Conservation (phyloP, 2,888 invertebrate species). For the Physocephala rufipes region DNA sequence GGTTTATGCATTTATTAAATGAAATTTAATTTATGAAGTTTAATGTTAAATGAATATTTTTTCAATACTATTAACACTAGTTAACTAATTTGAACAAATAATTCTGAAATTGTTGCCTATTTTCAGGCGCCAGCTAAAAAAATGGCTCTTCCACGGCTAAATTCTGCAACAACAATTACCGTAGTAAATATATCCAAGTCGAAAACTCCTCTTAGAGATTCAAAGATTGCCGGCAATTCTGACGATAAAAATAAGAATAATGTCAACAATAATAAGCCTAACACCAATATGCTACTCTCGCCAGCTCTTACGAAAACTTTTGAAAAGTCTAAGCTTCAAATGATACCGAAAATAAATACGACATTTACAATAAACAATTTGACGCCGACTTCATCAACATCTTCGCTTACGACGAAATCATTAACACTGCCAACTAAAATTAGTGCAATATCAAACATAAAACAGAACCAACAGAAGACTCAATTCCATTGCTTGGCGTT, state of each 20-base stretch:
- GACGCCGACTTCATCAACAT: constrained; percentile 30
- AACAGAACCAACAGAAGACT: not conserved
- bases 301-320: constrained; percentile 2
- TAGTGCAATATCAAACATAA: not conserved
- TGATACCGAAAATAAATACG: constrained; percentile 40
- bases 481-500: not conserved
- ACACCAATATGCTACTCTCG: constrained; percentile 32
- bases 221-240: constrained; percentile 22
- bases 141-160: constrained; percentile 28
- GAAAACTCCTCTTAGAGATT: constrained; percentile 20
- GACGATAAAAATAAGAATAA: constrained; percentile 39
- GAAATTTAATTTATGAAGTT: too few relatives aligned
- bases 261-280: constrained; percentile 32
- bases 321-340: constrained; percentile 25
- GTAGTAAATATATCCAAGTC: constrained; percentile 15
- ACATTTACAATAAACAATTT: constrained; percentile 39
- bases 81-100: not conserved
- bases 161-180: constrained; percentile 38
- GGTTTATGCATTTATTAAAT: too few relatives aligned
- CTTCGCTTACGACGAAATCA: not conserved
- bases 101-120: not conserved
- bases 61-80: too few relatives aligned
- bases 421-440: not conserved
- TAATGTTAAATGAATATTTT: too few relatives aligned
- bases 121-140: constrained; percentile 35